Evolutionary conservation across 2,797 vertebrate genomes (phyloP), one percentile per base, ranked within the genome.

Genomic region (Anas bernieri): DNA sequence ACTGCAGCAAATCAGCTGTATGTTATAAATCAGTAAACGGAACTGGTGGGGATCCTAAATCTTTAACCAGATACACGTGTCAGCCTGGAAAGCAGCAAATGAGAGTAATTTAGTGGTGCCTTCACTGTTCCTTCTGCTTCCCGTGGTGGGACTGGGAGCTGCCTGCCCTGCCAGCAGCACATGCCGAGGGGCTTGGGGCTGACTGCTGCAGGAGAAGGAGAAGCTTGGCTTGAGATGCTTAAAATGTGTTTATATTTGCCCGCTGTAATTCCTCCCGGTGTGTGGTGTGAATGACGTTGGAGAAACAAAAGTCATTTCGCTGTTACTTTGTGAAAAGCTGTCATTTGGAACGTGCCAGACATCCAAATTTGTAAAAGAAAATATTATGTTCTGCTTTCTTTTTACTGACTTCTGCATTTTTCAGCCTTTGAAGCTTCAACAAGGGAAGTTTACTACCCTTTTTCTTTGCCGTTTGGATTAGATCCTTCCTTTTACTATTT

Each of bases 11-110:
- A 85, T 76, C 50, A 75, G 22, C 74, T 75, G 3, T 58, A 17
- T 94, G 78, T 87, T 95, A 91, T 86, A 70, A 92, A 88, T 91
- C 54, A 88, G 35, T 81, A 77, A 92, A 85, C 33, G 61, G 48
- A 89, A 83, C 23, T 31, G 33, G 33, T 62, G 37, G 43, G 70
- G 69, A 73, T 45, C 33, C 46, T 96, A 83, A 84, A 94, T 96
- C 85, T 62, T 94, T 95, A 91, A 91, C 68, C 28, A 77, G 61
- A 67, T 86, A 88, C 90, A 52, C 31, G 50, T 92, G 78, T 95
- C 0, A 1, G 50, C 63, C 48, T 76, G 63, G 90, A 73, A 92
- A 93, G 55, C 15, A 91, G 73, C 79, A 96, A 93, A 90, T 69
- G 45, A 91, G 41, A 74, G 59, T 35, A 76, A 68, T 48, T 69